A percentile compares a stretch with the other conserved stretches of the same genome.
Conservation (phyloP, 1,140 invertebrate species). For the Aphelinus certus region DNA sequence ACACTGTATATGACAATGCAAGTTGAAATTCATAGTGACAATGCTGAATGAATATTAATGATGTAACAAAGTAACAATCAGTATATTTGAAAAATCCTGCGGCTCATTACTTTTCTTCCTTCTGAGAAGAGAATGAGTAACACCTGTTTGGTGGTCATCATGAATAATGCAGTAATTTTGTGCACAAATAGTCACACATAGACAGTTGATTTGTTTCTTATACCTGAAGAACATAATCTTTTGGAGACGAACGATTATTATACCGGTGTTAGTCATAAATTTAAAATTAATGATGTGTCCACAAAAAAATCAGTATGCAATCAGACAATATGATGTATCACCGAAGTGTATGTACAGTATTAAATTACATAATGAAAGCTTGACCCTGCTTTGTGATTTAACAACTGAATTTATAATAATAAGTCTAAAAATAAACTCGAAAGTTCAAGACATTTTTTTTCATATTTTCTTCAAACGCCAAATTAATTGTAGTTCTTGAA, state of each 20-base stretch:
- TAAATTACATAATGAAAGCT: not conserved
- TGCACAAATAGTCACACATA: not conserved
- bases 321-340: not conserved
- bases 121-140: constrained; percentile 1
- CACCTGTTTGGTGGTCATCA: not conserved
- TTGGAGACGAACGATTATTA: not conserved
- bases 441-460: too few species aligned
- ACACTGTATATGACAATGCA: too few species aligned
- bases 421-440: too few species aligned
- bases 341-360: not conserved
- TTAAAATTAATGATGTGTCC: not conserved
- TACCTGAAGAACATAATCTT: constrained; percentile 5
- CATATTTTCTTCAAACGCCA: too few species aligned
- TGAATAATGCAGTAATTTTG: constrained; percentile 10
- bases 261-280: not conserved
- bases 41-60: too few species aligned
- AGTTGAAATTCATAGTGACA: too few species aligned
- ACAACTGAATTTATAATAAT: too few species aligned
- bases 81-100: not conserved
- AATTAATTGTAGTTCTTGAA: too few species aligned
- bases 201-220: not conserved
- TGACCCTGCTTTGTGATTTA: too few species aligned
- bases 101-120: not conserved
- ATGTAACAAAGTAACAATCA: too few species aligned
- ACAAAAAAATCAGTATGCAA: constrained; percentile 11